phyloP scores from a whole-genome alignment of 2,797 vertebrate species.

The Lepus townsendii region DNA sequence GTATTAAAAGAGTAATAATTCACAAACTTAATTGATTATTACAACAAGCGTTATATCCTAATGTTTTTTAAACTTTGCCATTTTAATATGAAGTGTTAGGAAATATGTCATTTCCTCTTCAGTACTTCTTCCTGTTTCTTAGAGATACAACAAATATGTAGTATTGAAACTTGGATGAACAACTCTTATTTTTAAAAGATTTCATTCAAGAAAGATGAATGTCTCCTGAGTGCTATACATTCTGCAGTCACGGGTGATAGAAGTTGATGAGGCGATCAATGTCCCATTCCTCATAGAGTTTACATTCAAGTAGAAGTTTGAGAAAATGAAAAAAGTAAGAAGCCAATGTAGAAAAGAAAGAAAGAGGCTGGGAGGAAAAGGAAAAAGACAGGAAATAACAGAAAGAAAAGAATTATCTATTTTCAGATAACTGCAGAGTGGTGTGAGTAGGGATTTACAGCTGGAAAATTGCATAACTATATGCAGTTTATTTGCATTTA shows the following conservation, averaged over 20 bases:
- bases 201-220: constrained; percentile 16
- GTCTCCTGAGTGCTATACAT: neutral
- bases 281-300: neutral
- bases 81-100: constrained; percentile 43
- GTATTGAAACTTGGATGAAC: neutral
- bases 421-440: neutral
- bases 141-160: neutral
- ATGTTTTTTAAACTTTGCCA: constrained; percentile 21
- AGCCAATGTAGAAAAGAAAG: neutral
- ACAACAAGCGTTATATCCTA: neutral
- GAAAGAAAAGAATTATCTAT: neutral
- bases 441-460: neutral
- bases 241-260: neutral
- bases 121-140: neutral
- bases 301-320: neutral
- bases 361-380: neutral
- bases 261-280: neutral
- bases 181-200: neutral
- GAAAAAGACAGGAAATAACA: neutral
- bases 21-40: neutral
- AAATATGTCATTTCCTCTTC: constrained; percentile 3
- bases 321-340: neutral
- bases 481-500: neutral
- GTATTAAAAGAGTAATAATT: neutral
- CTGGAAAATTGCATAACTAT: neutral